Conservation (phyloP, 2,797 vertebrate genomes). For the Sebastes oblongus region DNA sequence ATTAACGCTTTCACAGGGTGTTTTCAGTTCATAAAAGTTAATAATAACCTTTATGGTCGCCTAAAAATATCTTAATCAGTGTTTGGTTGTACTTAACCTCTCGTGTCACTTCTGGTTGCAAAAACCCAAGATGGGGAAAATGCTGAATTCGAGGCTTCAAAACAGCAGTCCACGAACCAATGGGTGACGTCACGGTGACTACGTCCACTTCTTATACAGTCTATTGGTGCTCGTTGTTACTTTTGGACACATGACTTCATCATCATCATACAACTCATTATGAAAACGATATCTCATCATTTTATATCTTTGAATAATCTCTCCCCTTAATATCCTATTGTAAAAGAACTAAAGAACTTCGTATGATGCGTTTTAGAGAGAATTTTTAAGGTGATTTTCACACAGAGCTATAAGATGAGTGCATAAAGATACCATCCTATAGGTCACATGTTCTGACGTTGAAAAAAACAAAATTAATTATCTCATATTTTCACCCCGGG, state of each 20-base stretch:
- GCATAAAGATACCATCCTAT: constrained; percentile 1
- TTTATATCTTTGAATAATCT: neutral
- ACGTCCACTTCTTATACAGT: too few relatives aligned
- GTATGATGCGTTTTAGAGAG: neutral
- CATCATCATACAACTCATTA: neutral
- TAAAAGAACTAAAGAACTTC: neutral
- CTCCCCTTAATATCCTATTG: neutral
- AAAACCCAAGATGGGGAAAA: too few relatives aligned
- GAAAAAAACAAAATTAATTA: constrained; percentile 63
- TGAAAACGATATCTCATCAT: neutral
- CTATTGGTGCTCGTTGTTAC: too few relatives aligned
- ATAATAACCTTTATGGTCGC: fast-evolving
- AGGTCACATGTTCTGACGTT: constrained; percentile 34
- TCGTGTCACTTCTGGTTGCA: too few relatives aligned
- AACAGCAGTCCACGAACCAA: too few relatives aligned
- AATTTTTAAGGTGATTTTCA: neutral
- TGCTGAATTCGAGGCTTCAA: too few relatives aligned
- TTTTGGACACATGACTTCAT: neutral
- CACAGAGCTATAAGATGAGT: neutral
- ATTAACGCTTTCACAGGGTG: too few relatives aligned
- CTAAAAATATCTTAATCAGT: too few relatives aligned
- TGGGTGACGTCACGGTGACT: too few relatives aligned
- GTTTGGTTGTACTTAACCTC: too few relatives aligned
- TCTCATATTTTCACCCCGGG: constrained; percentile 56
- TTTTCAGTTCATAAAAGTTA: too few relatives aligned